Conservation (phyloP, 2,888 invertebrate species). For the Megamerina dolium region DNA sequence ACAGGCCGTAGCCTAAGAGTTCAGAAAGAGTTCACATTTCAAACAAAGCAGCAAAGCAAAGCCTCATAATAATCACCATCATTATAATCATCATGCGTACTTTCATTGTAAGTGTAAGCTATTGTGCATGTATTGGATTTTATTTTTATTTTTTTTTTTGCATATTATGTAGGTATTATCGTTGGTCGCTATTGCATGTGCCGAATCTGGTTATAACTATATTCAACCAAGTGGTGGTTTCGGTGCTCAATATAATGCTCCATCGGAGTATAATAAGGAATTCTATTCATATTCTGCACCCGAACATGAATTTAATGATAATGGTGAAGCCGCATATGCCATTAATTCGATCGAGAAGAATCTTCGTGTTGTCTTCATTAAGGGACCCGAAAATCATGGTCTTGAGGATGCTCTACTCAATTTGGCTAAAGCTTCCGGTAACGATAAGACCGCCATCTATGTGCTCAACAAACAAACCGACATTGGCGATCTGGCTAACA, state of each 20-base stretch:
- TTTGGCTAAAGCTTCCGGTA: conserved; percentile 34
- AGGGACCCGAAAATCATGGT: conserved; percentile 42
- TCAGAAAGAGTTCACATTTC: too few relatives aligned
- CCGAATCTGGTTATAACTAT: conserved; percentile 1
- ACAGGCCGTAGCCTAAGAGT: too few relatives aligned
- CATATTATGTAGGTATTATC: too few relatives aligned
- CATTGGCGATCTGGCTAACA: conserved; percentile 34
- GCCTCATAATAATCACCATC: too few relatives aligned
- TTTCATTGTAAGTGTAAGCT: too few relatives aligned
- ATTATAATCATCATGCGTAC: too few relatives aligned
- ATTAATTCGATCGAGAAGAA: conserved; percentile 32
- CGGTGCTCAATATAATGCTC: conserved; percentile 13
- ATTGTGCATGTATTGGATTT: too few relatives aligned
- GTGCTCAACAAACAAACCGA: conserved; percentile 44
- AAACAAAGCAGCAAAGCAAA: too few relatives aligned
- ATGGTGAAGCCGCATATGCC: conserved; percentile 27
- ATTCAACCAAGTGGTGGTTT: conserved; percentile 13
- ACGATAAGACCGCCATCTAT: conserved; percentile 41
- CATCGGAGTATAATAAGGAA: conserved; percentile 40
- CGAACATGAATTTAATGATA: conserved; percentile 39
- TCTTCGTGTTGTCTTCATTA: conserved; percentile 39
- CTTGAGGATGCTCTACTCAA: conserved; percentile 36
- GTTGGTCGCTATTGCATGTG: conserved; percentile 9
- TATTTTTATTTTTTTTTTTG: too few relatives aligned
- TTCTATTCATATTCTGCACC: conserved; percentile 42